A percentile compares a stretch with the other conserved stretches of the same genome.
phyloP scores from a whole-genome alignment of 2,888 invertebrate species.

The Platypus cylindrus region DNA sequence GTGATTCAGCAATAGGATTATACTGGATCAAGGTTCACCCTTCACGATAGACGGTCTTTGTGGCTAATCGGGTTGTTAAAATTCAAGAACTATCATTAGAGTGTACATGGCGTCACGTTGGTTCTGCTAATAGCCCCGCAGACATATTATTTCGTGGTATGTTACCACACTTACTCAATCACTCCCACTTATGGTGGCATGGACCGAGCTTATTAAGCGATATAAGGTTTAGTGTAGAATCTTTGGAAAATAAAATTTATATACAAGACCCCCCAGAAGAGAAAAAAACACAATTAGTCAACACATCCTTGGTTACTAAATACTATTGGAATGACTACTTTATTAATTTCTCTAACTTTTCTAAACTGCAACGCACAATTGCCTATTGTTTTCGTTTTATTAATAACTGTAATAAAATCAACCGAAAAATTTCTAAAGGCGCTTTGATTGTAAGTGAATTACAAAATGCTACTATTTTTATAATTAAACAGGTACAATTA shows the following conservation, averaged over 20 bases:
- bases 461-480: slow-evolving; percentile 1
- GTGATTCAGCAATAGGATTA: slow-evolving; percentile 10
- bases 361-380: slow-evolving; percentile 1
- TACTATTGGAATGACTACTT: too few relatives aligned
- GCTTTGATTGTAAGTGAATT: slow-evolving; percentile 6
- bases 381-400: slow-evolving; percentile 5
- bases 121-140: slow-evolving; percentile 11
- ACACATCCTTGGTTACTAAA: too few relatives aligned
- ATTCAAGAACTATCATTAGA: slow-evolving; percentile 10
- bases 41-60: slow-evolving; percentile 10
- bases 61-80: slow-evolving; percentile 14
- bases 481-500: slow-evolving; percentile 6
- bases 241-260: too few relatives aligned
- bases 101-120: slow-evolving; percentile 10
- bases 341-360: slow-evolving; percentile 2
- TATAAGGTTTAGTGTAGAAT: too few relatives aligned
- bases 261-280: too few relatives aligned
- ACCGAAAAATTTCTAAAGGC: neutral
- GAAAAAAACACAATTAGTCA: too few relatives aligned
- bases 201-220: slow-evolving; percentile 6
- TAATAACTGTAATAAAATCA: slow-evolving; percentile 1
- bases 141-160: slow-evolving; percentile 6
- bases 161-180: slow-evolving; percentile 2
- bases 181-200: slow-evolving; percentile 4
- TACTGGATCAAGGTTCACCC: slow-evolving; percentile 11